Evolutionary conservation across 2,888 invertebrate species (phyloP).

Genomic region (Operophtera brumata): DNA sequence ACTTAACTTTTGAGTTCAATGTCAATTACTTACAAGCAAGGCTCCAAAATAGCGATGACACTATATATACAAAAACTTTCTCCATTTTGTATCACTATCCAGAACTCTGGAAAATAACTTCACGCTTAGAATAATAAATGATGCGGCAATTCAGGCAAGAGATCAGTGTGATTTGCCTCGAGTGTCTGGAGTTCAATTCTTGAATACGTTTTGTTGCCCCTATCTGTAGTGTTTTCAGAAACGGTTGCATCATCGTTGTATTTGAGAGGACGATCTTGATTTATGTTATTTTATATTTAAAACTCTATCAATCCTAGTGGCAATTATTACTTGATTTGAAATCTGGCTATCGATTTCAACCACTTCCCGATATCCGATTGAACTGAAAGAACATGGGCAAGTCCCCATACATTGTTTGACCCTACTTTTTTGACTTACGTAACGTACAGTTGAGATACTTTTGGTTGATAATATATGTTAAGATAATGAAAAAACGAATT

Average conservation of each 20-base stretch:
- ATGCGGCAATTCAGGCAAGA: slow-evolving; percentile 21
- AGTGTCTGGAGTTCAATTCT: slow-evolving; percentile 61
- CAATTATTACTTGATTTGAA: too few relatives aligned
- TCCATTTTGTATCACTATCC: slow-evolving; percentile 46
- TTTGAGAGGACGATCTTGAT: background rate
- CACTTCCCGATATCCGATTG: too few relatives aligned
- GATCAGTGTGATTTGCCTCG: slow-evolving; percentile 22
- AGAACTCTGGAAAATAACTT: slow-evolving; percentile 6
- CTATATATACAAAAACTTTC: slow-evolving; percentile 44
- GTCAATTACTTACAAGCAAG: slow-evolving; percentile 46
- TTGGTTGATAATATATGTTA: too few relatives aligned
- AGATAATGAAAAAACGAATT: too few relatives aligned
- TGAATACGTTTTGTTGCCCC: slow-evolving; percentile 56
- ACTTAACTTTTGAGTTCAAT: background rate
- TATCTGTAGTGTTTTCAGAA: slow-evolving; percentile 52
- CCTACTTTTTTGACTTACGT: too few relatives aligned
- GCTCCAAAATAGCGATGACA: slow-evolving; percentile 49
- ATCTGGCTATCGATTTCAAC: too few relatives aligned
- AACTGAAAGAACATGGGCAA: too few relatives aligned
- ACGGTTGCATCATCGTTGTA: slow-evolving; percentile 15
- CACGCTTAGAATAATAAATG: slow-evolving; percentile 6
- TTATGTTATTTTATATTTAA: background rate
- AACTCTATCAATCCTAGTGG: too few relatives aligned
- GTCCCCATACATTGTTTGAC: too few relatives aligned
- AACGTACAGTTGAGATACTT: too few relatives aligned